Conservation (phyloP, 2,113 vertebrate species). For the Oreocharis arfaki region DNA sequence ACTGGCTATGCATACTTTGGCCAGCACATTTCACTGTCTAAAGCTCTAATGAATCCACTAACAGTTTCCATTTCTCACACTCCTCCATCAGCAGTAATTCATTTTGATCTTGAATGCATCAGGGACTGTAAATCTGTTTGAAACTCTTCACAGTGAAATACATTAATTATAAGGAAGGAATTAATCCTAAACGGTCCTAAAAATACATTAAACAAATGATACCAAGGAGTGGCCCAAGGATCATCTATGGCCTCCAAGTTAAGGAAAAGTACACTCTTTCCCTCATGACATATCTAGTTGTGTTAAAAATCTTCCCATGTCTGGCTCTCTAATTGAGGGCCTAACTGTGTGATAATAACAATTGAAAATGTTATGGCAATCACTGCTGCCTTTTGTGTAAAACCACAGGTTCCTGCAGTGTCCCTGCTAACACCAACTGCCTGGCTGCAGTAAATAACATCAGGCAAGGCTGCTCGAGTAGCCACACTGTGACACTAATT, state of each 20-base stretch:
- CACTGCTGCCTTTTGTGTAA: not conserved
- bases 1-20: not conserved
- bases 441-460: not conserved
- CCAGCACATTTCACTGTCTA: not conserved
- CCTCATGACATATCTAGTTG: not conserved
- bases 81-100: not conserved
- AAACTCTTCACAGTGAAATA: slow-evolving; percentile 1
- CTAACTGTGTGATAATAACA: not conserved
- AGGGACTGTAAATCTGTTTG: slow-evolving; percentile 1
- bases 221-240: not conserved
- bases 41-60: slow-evolving; percentile 26
- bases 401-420: not conserved
- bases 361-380: not conserved
- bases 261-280: not conserved
- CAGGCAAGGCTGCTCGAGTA: not conserved
- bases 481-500: not conserved
- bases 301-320: not conserved
- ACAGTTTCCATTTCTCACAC: not conserved
- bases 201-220: slow-evolving; percentile 4
- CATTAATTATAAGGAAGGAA: not conserved
- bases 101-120: slow-evolving; percentile 10
- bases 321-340: not conserved
- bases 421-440: not conserved
- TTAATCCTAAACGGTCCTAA: not conserved
- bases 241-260: not conserved